Percentiles rank a stretch among this genome's conserved stretches.
These are phyloP conservation scores for Seriola rivoliana DNA, from an alignment of 2,113 vertebrate genomes.

Conservation along the genomic window DNA sequence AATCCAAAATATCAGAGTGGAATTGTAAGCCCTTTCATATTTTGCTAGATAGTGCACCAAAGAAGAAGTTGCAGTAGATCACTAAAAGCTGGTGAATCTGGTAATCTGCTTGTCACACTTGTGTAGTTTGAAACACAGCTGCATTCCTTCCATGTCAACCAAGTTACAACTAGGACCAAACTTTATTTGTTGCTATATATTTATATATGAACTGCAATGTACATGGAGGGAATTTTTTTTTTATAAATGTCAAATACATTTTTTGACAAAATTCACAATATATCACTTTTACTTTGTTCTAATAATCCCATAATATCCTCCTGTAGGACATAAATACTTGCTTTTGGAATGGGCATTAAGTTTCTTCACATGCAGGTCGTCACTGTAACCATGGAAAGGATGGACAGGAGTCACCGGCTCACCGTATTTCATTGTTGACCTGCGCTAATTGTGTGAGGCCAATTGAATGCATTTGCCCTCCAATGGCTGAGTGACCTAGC, in stretches of 20 bases:
- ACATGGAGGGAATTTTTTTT: not conserved
- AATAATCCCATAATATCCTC: not conserved
- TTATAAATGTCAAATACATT: not conserved
- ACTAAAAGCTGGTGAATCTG: not conserved
- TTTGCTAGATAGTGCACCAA: not conserved
- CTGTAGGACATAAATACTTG: not conserved
- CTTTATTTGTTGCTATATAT: no score
- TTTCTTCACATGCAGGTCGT: conserved; percentile 40
- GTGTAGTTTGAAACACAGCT: not conserved
- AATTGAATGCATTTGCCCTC: conserved; percentile 78
- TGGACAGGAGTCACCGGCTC: conserved; percentile 61
- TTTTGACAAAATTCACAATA: not conserved
- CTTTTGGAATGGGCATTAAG: not conserved
- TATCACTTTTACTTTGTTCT: not conserved
- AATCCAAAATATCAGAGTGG: not conserved
- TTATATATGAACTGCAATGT: no score
- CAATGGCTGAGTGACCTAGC: conserved; percentile 77
- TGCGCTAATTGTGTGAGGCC: conserved; percentile 80
- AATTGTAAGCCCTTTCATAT: not conserved
- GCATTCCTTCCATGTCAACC: no score
- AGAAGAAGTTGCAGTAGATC: not conserved
- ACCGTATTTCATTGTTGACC: conserved; percentile 75
- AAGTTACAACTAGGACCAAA: not conserved
- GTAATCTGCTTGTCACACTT: not conserved
- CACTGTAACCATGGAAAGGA: conserved; percentile 71